Percentiles rank a stretch among this genome's conserved stretches.
phyloP scores from a whole-genome alignment of 1,140 invertebrate species.

The Anadara kagoshimensis region DNA sequence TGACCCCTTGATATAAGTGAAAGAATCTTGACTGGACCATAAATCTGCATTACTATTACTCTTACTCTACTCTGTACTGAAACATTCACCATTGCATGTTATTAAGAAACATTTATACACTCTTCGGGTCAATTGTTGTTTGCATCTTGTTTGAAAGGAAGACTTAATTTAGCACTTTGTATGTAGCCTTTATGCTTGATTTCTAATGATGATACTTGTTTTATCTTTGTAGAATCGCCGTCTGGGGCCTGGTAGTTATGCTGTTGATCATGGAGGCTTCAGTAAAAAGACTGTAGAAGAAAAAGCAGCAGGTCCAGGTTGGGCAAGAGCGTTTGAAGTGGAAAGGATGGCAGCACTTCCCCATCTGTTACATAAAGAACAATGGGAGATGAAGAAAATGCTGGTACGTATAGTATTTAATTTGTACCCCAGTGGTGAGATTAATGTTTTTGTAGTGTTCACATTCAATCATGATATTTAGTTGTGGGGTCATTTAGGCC shows the following conservation, averaged over 20 bases:
- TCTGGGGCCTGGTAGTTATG: constrained; percentile 65
- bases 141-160: no score
- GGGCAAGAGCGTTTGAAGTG: constrained; percentile 66
- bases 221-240: constrained; percentile 46
- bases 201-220: constrained; percentile 4
- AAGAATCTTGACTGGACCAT: no score
- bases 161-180: no score
- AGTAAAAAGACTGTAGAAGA: constrained; percentile 55
- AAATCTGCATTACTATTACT: no score
- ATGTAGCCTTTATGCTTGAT: no score
- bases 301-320: constrained; percentile 62
- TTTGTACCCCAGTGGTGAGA: neutral
- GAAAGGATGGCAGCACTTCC: constrained; percentile 66
- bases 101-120: no score
- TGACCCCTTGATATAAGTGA: no score
- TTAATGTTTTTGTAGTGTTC: neutral
- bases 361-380: constrained; percentile 69
- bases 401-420: constrained; percentile 53
- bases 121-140: no score
- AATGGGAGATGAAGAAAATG: constrained; percentile 67
- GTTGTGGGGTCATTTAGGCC: no score
- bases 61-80: no score
- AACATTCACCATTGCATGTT: no score
- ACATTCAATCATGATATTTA: no score
- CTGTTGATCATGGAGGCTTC: constrained; percentile 58